These are phyloP conservation scores for Chelonus insularis DNA, from an alignment of 1,140 invertebrate genomes.

Conservation along the genomic window DNA sequence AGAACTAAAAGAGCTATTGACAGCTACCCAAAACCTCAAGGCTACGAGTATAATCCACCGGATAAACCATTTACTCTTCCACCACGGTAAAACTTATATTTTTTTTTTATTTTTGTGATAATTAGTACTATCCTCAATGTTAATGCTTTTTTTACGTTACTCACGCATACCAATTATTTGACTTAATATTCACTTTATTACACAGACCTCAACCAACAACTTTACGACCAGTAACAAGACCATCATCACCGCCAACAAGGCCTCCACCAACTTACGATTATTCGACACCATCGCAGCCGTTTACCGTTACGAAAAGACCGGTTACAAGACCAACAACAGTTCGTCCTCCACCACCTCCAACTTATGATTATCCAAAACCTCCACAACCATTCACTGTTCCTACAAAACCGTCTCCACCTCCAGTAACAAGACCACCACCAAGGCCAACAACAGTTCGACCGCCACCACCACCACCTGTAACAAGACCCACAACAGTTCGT, in stretches of 20 bases:
- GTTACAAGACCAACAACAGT: slow-evolving; percentile 19
- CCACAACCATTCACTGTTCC: neutral
- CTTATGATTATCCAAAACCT: neutral
- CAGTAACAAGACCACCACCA: neutral
- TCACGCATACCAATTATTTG: too few relatives aligned
- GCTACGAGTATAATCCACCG: slow-evolving; percentile 43
- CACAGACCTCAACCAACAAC: too few relatives aligned
- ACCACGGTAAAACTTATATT: slow-evolving; percentile 33
- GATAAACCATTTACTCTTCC: slow-evolving; percentile 41
- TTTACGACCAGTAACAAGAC: neutral
- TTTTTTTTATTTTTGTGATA: neutral
- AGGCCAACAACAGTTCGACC: slow-evolving; percentile 7
- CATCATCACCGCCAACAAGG: slow-evolving; percentile 8
- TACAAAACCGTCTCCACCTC: neutral
- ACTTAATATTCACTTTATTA: neutral
- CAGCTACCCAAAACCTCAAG: slow-evolving; percentile 41
- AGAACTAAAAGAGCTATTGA: slow-evolving; percentile 49
- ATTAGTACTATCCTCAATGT: neutral
- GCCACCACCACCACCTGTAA: slow-evolving; percentile 14
- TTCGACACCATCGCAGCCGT: too few relatives aligned
- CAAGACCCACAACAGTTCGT: slow-evolving; percentile 10
- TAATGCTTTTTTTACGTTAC: neutral
- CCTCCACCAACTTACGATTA: neutral
- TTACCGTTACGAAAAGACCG: neutral
- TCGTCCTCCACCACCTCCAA: neutral